Evolutionary conservation across 2,888 invertebrate species (phyloP), one percentile per base, ranked within the genome.

Genomic region (Lottia scabra): DNA sequence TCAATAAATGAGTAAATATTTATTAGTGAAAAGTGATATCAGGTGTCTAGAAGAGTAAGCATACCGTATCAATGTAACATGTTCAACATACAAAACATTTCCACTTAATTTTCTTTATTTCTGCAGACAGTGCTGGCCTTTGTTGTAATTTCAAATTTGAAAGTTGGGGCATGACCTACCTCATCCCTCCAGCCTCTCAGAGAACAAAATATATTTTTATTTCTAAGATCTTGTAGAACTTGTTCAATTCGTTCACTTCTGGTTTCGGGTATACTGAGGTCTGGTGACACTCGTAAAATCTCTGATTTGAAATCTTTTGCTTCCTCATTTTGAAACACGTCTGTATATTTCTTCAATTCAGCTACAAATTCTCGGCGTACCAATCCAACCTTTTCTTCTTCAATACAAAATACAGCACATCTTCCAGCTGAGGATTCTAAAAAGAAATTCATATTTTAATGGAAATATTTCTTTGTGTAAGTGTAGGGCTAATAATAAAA

Each of bases 131-230:
- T n/a, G n/a, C n/a, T 30, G 5, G 30, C 10, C 13, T n/a, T n/a
- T 12, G 30, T 8, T 70, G 12, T 23, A 64, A 26, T 64, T 12
- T 56, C 8, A 10, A 27, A 10, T n/a, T 8, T 26, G 30, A 63
- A 19, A n/a, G 3, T 43, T 13, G 1, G 23, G 8, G 30, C 3
- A 30, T 5, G 5, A 5, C 62, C 82, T 89, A 95, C 95, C 93
- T 98, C 97, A 91, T 97, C 94, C 87, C 97, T 92, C 97, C 97
- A 98, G 23, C 97, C 97, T 63, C 78, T 77, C 43, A 89, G 79
- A 15, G 85, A 78, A 12, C 96, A 91, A 63, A 97, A 94, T 1
- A 69, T 66, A 85, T 94, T 93, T 83, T 95, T 93, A 77, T 92
- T 92, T 75, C 94, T 92, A 87, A 96, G 91, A 87, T 94, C 93